These are phyloP conservation scores for Octodon degus DNA, from an alignment of 2,113 vertebrate species.

Conservation along the genomic window DNA sequence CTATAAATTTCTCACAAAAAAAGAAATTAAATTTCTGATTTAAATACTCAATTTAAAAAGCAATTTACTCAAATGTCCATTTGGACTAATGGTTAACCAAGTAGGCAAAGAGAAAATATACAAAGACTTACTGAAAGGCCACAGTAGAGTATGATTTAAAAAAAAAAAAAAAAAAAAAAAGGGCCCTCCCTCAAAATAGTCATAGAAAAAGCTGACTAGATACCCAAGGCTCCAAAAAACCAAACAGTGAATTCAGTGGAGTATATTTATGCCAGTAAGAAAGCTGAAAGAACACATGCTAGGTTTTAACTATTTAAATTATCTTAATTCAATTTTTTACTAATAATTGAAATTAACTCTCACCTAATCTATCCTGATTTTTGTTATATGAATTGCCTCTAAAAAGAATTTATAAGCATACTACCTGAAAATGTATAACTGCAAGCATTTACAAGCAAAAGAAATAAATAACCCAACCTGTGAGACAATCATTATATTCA, in stretches of 20 bases:
- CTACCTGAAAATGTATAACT: constrained; percentile 5
- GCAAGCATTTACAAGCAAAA: constrained; percentile 23
- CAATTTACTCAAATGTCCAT: neutral
- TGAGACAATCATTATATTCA: neutral
- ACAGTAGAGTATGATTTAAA: neutral
- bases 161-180: neutral
- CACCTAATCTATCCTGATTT: neutral
- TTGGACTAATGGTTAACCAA: constrained; percentile 44
- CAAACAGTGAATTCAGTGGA: neutral
- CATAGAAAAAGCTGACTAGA: neutral
- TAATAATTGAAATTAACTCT: constrained; percentile 19
- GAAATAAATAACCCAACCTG: neutral
- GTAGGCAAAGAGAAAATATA: constrained; percentile 21
- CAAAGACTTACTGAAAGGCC: neutral
- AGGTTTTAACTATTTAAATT: neutral
- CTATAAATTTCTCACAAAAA: neutral
- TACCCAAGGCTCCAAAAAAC: neutral
- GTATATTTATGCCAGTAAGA: neutral
- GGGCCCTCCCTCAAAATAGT: neutral
- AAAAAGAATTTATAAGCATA: constrained; percentile 32
- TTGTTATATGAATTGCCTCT: constrained; percentile 12
- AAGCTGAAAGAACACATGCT: neutral
- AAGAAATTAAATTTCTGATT: neutral
- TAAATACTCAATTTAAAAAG: neutral
- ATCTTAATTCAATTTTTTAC: constrained; percentile 42